A percentile compares a stretch with the other conserved stretches of the same genome.
Evolutionary conservation across 1,140 invertebrate genomes (phyloP).

Genomic region (Penaeus vannamei): DNA sequence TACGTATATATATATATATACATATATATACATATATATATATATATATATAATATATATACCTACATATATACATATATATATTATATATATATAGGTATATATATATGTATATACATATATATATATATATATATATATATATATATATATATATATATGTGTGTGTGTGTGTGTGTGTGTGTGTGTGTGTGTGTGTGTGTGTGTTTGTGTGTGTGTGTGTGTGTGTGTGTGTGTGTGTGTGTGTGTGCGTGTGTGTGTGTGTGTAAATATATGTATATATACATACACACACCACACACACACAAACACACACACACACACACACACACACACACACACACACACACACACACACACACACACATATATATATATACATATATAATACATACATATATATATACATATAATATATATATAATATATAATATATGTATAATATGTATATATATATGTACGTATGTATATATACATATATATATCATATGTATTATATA

Average conservation of each 20-base stretch:
- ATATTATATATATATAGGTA: neutral
- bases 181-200: neutral
- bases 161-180: neutral
- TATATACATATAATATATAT: no score
- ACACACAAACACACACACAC: conserved; percentile 1
- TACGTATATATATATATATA: neutral
- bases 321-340: neutral
- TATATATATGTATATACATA: neutral
- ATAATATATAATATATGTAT: no score
- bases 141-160: neutral
- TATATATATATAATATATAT: conserved; percentile 17
- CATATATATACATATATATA: neutral
- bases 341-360: neutral
- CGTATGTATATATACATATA: conserved; percentile 1
- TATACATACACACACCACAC: neutral
- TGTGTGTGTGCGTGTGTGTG: no score
- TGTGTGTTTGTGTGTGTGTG: neutral
- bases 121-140: neutral
- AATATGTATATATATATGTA: neutral
- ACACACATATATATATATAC: neutral
- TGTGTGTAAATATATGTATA: conserved; percentile 29
- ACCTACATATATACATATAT: neutral
- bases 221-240: no score
- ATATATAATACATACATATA: neutral
- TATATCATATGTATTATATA: neutral